Base-by-base conservation (phyloP, 1,140 invertebrate genomes). In the Lutraria rhynchaena region DNA sequence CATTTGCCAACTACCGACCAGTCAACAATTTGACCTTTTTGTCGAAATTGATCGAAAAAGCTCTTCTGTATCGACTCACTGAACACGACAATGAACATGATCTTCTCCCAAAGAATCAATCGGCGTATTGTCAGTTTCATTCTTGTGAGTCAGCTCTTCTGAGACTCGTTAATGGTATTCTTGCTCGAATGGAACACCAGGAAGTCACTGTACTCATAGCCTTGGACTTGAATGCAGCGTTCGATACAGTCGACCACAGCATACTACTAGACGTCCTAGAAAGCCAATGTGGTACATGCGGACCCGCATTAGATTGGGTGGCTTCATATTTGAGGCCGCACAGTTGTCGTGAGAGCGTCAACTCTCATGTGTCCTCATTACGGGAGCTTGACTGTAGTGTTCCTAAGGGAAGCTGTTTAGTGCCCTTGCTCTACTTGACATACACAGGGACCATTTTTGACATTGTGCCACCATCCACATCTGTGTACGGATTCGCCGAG, bases 71-170 rank as follows among this genome's bases (percentile, higher is more conserved):
- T 31, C 17, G 49, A 73, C 53, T 73, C 1, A 74, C 57, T 51
- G n/a, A 19, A 22, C 53, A 74, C 35, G 35, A 19, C 17, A 33
- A 31, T 35, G 29, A 55, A 53, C 51, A 71, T 35, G 37, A 74
- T 24, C 13, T 74, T 35, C 33, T 74, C 4, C 70, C 70, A 7
- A 44, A 58, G 29, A 74, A 74, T 29, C 70, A 74, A 27, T 74
- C 70, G 13, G 33, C 70, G 22, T 74, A 74, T 58, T 7, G 70
- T 7, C 51, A 33, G 11, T 41, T 31, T 29, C 70, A 74, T 17
- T 74, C 15, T n/a, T 74, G 53, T 55, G 70, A 74, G 33, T 24
- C 75, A 15, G 69, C 75, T 3, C 49, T 80, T 24, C 58, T 84
- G 2, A 27, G 51, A 65, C 70, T 80, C n/a, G 61, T 83, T 0